A percentile compares a stretch with the other conserved stretches of the same genome.
phyloP scores from a whole-genome alignment of 2,797 vertebrate species.

The Acanthornis magna region DNA sequence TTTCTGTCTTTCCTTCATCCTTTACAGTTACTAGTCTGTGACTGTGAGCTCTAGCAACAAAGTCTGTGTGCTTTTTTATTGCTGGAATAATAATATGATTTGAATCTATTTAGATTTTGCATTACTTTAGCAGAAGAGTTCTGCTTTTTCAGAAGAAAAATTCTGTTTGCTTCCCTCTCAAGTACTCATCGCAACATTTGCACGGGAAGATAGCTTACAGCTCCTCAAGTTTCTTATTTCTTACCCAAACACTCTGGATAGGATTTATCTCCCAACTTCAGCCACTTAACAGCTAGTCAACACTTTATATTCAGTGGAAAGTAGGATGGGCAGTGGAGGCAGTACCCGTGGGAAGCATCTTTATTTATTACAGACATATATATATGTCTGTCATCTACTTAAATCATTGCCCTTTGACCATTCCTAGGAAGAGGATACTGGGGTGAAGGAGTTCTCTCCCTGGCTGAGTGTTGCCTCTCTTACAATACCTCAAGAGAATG shows the following conservation, averaged over 20 bases:
- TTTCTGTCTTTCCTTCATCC: slow-evolving; percentile 60
- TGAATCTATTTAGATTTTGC: slow-evolving; percentile 47
- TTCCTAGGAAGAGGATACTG: background rate
- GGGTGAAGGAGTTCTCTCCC: background rate
- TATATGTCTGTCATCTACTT: background rate
- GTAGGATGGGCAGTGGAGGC: slow-evolving; percentile 2
- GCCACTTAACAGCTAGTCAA: slow-evolving; percentile 14
- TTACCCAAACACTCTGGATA: background rate
- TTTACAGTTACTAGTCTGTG: slow-evolving; percentile 65
- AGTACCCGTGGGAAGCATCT: background rate
- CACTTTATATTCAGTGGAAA: slow-evolving; percentile 1
- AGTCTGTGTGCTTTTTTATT: slow-evolving; percentile 62
- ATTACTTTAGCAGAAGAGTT: slow-evolving; percentile 1
- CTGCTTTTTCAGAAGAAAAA: slow-evolving; percentile 17
- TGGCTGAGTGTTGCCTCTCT: background rate
- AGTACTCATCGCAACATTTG: background rate
- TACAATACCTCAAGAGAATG: background rate
- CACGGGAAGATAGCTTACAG: background rate
- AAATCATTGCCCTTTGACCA: background rate
- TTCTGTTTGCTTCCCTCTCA: background rate
- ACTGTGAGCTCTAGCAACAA: slow-evolving; percentile 63
- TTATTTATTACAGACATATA: background rate
- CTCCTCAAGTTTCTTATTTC: slow-evolving; percentile 3
- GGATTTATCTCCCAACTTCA: slow-evolving; percentile 3
- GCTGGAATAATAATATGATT: slow-evolving; percentile 60